Evolutionary conservation across 2,888 invertebrate genomes (phyloP).

Genomic region (Chalcosyrphus nemorum): DNA sequence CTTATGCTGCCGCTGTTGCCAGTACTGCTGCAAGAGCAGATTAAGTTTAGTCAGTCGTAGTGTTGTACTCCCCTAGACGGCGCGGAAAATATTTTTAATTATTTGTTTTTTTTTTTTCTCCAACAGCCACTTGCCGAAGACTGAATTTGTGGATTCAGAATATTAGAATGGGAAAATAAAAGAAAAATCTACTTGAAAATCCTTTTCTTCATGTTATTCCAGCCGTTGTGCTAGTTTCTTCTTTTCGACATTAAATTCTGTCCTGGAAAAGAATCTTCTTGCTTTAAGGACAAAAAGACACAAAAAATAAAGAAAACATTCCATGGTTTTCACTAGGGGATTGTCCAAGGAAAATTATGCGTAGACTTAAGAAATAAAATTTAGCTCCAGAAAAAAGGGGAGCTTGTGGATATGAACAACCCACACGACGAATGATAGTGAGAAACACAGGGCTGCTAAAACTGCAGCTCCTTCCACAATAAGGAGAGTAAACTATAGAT

Average conservation of each 20-base stretch:
- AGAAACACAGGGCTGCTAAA: no score
- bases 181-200: conserved; percentile 42
- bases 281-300: no score
- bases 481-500: no score
- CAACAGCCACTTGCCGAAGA: conserved; percentile 49
- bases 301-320: no score
- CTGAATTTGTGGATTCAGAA: conserved; percentile 49
- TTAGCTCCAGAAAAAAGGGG: no score
- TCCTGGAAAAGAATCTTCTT: background rate
- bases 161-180: conserved; percentile 51
- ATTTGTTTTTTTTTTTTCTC: conserved; percentile 59
- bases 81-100: conserved; percentile 59
- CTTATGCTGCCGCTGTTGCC: background rate
- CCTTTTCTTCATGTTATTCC: conserved; percentile 16
- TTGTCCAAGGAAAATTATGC: conserved; percentile 24
- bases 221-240: conserved; percentile 17
- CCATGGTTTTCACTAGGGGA: background rate
- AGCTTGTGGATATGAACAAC: no score
- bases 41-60: conserved; percentile 34
- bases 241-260: background rate
- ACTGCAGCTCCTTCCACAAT: no score
- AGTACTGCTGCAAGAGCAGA: conserved; percentile 31
- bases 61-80: conserved; percentile 11
- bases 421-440: no score
- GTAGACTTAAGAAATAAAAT: conserved; percentile 1